A percentile compares a stretch with the other conserved stretches of the same genome.
These are phyloP conservation scores for Potorous gilbertii DNA, from an alignment of 2,797 vertebrate genomes.

Conservation along the genomic window DNA sequence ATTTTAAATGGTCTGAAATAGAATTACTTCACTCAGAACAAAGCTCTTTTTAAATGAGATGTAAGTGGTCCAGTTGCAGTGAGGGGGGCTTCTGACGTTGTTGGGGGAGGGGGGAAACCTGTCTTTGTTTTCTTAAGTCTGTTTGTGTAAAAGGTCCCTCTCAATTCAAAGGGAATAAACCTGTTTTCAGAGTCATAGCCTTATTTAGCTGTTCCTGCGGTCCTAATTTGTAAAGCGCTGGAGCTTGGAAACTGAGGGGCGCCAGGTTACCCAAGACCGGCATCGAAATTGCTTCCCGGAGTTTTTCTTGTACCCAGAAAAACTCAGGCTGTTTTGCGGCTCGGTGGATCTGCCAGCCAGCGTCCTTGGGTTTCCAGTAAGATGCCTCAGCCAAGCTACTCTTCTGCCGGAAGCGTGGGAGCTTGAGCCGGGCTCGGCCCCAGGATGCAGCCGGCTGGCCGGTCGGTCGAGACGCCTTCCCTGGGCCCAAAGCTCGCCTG, in stretches of 20 bases:
- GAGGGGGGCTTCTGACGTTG: not conserved
- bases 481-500: not conserved
- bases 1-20: conserved; percentile 35
- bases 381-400: not conserved
- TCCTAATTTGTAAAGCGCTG: conserved; percentile 4
- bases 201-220: not conserved
- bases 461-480: not conserved
- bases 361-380: not conserved
- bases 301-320: not conserved
- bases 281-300: not conserved
- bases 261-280: not conserved
- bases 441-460: not conserved
- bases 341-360: not conserved
- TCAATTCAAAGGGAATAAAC: not conserved
- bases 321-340: not conserved
- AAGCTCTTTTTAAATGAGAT: not conserved
- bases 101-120: not conserved
- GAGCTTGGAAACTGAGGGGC: not conserved
- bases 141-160: not conserved
- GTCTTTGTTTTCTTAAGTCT: not conserved
- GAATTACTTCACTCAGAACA: not conserved
- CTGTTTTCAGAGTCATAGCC: not conserved
- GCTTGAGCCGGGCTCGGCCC: not conserved
- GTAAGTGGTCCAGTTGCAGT: not conserved
- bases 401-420: not conserved